Percentiles rank a stretch among this genome's conserved stretches.
phyloP scores from a whole-genome alignment of 2,113 vertebrate genomes.

The Erythrocercus mccallii region DNA sequence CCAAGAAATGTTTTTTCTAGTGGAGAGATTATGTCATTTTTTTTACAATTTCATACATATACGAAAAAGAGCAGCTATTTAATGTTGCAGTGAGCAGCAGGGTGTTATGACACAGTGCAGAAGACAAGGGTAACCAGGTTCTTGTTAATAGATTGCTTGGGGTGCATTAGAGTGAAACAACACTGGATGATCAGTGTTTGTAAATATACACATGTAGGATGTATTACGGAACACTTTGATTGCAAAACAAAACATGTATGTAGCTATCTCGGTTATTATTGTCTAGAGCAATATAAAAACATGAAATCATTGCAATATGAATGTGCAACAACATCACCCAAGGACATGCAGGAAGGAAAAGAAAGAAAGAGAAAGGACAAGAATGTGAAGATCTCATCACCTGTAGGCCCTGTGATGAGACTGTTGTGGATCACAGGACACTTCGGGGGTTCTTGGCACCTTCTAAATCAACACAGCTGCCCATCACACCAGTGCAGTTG shows the following conservation, averaged over 20 bases:
- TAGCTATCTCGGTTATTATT: neutral
- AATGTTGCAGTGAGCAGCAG: neutral
- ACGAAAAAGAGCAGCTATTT: neutral
- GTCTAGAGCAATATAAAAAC: neutral
- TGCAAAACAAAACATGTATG: neutral
- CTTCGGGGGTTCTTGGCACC: rapidly evolving
- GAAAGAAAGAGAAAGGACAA: neutral
- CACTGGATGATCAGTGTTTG: neutral
- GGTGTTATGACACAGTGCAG: neutral
- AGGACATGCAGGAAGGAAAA: neutral
- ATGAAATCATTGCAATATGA: neutral
- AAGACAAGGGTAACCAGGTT: neutral
- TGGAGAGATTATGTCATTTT: neutral
- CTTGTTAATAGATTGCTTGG: neutral
- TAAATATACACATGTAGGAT: neutral
- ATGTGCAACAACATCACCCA: neutral
- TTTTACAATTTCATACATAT: no score
- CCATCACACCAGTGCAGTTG: rapidly evolving
- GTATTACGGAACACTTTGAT: neutral
- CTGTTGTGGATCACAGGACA: no score
- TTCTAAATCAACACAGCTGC: neutral
- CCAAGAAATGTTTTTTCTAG: neutral
- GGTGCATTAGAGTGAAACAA: neutral
- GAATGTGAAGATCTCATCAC: neutral
- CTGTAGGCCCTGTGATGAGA: neutral